A percentile compares a stretch with the other conserved stretches of the same genome.
Conservation (phyloP, 2,888 invertebrate genomes). For the Eumacrocentrus americanus region DNA sequence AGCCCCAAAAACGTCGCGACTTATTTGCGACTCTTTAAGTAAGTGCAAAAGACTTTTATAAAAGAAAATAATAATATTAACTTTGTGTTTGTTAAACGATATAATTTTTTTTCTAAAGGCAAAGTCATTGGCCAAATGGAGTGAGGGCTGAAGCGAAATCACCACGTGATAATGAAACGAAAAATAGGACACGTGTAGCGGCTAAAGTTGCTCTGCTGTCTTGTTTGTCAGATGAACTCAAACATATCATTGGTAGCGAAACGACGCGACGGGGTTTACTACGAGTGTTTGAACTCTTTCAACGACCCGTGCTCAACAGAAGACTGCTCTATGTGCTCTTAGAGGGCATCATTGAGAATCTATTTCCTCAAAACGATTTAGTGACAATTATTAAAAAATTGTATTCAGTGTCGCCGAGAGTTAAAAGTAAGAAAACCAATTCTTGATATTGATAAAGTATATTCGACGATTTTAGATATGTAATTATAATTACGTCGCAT, state of each 20-base stretch:
- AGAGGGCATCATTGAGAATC: conserved; percentile 78
- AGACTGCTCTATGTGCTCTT: conserved; percentile 82
- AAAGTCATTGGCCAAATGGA: conserved; percentile 70
- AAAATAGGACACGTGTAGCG: conserved; percentile 81
- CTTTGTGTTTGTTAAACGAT: neutral
- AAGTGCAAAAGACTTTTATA: conserved; percentile 53
- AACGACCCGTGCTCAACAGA: conserved; percentile 83
- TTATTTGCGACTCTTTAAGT: conserved; percentile 86
- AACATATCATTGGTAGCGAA: conserved; percentile 88
- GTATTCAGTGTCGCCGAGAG: conserved; percentile 70
- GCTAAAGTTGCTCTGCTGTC: conserved; percentile 86
- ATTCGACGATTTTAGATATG: neutral
- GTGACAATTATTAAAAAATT: conserved; percentile 74
- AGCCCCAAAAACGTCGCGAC: conserved; percentile 88
- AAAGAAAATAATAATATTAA: neutral
- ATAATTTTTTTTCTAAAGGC: conserved; percentile 53
- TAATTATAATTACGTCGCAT: neutral
- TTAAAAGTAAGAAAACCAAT: conserved; percentile 48
- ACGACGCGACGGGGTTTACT: conserved; percentile 83
- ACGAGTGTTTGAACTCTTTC: conserved; percentile 86
- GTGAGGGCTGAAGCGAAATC: conserved; percentile 64
- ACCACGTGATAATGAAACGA: conserved; percentile 65
- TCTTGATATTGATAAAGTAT: conserved; percentile 41
- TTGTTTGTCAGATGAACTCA: conserved; percentile 87
- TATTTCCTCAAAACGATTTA: conserved; percentile 82